Evolutionary conservation across 2,888 invertebrate species (phyloP), one percentile per base, ranked within the genome.

Genomic region (Elegia similella): DNA sequence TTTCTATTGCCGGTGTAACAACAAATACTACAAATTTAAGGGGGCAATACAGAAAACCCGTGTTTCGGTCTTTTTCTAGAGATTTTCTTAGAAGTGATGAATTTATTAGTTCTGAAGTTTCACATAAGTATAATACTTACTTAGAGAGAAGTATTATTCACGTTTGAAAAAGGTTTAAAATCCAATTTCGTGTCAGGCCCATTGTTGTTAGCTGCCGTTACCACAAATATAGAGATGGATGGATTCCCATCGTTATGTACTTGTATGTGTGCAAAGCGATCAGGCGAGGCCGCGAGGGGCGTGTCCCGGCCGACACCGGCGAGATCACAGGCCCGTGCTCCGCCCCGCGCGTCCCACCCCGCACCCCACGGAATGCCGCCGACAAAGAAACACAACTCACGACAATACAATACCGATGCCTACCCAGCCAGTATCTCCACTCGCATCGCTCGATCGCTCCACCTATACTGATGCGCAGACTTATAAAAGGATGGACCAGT

Each of bases 381-480:
- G 57, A 68, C 74, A 72, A 70, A 73, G 69, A 59, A 55, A 62
- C 65, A 52, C 62, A 60, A 61, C 52, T 56, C 64, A 59, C 59
- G 57, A 60, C 59, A 59, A 61, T 58, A 56, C 59, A 46, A 42
- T 42, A 52, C 43, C 58, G 58, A 56, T 55, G 34, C 34, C 47
- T 56, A 34, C 59, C 32, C 42, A 10, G 17, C 16, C 57, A 15
- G 23, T 50, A 50, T 50, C 50, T 50, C 43, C 44, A 13, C 44
- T 29, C 43, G 54, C 44, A 55, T 55, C 32, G 32, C 34, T 46
- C 13, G 44, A 43, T 17, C 44, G 32, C 32, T 46, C 32, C 42
- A 12, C 54, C 54, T 32, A 55, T 55, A 55, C 17, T 34, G 13
- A 30, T 52, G 16, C 44, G 30, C 38, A 50, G 50, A 50, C 50